phyloP scores from a whole-genome alignment of 2,888 invertebrate species.

The Hypercompe scribonia region DNA sequence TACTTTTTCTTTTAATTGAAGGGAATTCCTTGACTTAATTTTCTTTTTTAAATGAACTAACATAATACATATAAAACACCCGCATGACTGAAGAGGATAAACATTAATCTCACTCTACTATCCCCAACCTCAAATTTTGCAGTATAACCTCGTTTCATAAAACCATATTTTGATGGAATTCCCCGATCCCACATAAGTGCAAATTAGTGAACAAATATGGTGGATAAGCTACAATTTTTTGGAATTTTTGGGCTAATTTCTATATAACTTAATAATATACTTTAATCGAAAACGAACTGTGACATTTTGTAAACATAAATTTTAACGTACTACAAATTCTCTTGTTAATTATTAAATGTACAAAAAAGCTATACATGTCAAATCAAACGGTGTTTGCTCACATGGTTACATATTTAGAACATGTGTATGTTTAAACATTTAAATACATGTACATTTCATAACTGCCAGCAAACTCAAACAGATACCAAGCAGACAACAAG shows the following conservation, averaged over 20 bases:
- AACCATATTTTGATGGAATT: not conserved
- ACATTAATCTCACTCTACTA: not conserved
- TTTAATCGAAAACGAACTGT: no score
- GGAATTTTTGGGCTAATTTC: no score
- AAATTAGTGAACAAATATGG: not conserved
- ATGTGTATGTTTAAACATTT: not conserved
- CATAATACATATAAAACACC: not conserved
- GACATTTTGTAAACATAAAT: no score
- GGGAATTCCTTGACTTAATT: no score
- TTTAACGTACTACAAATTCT: not conserved
- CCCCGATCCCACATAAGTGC: not conserved
- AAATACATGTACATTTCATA: not conserved
- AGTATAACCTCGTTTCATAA: not conserved
- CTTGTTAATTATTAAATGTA: no score
- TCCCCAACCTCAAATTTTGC: not conserved
- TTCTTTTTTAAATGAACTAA: no score
- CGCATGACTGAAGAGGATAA: not conserved
- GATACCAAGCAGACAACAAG: not conserved
- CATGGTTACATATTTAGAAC: not conserved
- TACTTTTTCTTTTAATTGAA: no score
- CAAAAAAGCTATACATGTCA: not conserved
- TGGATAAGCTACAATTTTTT: no score
- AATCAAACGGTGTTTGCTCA: not conserved
- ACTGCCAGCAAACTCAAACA: not conserved
- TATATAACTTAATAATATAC: no score